Base-by-base conservation (phyloP, 2,797 vertebrate genomes). In the Remorina albescens region DNA sequence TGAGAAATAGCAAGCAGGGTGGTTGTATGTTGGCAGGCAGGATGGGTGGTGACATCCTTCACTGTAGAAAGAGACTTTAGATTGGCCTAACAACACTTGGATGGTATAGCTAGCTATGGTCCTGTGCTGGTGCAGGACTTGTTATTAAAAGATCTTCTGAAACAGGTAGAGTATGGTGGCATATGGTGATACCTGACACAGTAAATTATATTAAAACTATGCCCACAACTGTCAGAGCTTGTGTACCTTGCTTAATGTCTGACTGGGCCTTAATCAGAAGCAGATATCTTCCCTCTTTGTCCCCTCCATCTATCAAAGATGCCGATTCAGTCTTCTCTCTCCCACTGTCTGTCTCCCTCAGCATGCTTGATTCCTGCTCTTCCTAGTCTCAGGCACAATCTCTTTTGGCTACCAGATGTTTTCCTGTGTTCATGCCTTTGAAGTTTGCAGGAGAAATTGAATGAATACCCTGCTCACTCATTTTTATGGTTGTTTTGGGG, bases 401-500 rank as follows among this genome's bases (percentile, higher is more conserved):
- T 88, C 76, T 85, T 85, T 92, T 87, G 86, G 81, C 85, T 92
- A 80, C 83, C 90, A 93, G 90, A 92, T 93, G 91, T 91, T 91
- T 84, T 68, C 73, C 76, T 76, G 69, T 54, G 61, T 67, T 86
- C 25, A 32, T 1, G 80, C 51, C 87, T 94, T 92, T 93, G 92
- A 93, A 86, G 90, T 87, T 73, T 75, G 15, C 15, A 30, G 71
- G 53, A 72, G 76, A 83, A 78, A 79, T 58, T 8, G 67, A 87
- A 64, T 46, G 19, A 71, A 83, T 61, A 75, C 68, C 81, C 79
- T 12, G 23, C 86, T 86, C 18, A 26, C 76, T 83, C 67, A 62
- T 78, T 83, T 85, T 69, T 82, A 76, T 75, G 65, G 49, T 73
- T 82, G 77, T 86, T 88, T 91, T 44, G 46, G 57, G 80, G 60